Evolutionary conservation across 2,888 invertebrate genomes (phyloP).

Genomic region (Drosophila neotestacea): DNA sequence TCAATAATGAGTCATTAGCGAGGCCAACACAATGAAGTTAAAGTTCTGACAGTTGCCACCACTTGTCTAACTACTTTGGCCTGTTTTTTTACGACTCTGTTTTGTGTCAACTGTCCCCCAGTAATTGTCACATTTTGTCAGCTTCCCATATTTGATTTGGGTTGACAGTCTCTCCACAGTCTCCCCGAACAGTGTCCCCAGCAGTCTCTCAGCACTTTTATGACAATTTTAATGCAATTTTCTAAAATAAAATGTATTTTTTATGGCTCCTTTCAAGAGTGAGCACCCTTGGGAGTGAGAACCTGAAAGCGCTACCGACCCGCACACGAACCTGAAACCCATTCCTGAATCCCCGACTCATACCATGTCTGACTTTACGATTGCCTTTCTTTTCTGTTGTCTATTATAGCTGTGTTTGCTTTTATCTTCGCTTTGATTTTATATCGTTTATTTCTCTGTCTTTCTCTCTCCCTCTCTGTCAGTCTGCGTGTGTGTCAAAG

Average conservation of each 20-base stretch:
- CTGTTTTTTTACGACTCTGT: slow-evolving; percentile 46
- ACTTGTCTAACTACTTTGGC: slow-evolving; percentile 43
- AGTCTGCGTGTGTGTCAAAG: slow-evolving; percentile 68
- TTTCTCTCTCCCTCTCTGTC: slow-evolving; percentile 7
- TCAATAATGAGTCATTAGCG: slow-evolving; percentile 50
- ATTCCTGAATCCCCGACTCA: slow-evolving; percentile 7
- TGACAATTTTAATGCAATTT: slow-evolving; percentile 80
- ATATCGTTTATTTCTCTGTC: slow-evolving; percentile 54
- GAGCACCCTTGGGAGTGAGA: slow-evolving; percentile 52
- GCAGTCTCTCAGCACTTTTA: slow-evolving; percentile 45
- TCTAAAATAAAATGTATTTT: slow-evolving; percentile 79
- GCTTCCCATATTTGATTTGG: slow-evolving; percentile 77
- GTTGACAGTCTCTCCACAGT: slow-evolving; percentile 27
- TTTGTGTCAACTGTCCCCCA: slow-evolving; percentile 65
- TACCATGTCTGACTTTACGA: slow-evolving; percentile 52
- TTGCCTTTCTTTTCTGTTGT: slow-evolving; percentile 60
- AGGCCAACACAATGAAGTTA: slow-evolving; percentile 14
- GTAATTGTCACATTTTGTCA: slow-evolving; percentile 83
- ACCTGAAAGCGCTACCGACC: slow-evolving; percentile 43
- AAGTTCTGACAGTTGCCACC: slow-evolving; percentile 20
- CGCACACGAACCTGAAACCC: slow-evolving; percentile 17
- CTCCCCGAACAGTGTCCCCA: no score
- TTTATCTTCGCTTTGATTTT: slow-evolving; percentile 71
- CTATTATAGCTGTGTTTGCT: slow-evolving; percentile 63
- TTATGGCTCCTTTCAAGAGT: slow-evolving; percentile 63